Evolutionary conservation across 2,888 invertebrate species (phyloP), one percentile per base, ranked within the genome.

Genomic region (Gisinianus flammeolus): DNA sequence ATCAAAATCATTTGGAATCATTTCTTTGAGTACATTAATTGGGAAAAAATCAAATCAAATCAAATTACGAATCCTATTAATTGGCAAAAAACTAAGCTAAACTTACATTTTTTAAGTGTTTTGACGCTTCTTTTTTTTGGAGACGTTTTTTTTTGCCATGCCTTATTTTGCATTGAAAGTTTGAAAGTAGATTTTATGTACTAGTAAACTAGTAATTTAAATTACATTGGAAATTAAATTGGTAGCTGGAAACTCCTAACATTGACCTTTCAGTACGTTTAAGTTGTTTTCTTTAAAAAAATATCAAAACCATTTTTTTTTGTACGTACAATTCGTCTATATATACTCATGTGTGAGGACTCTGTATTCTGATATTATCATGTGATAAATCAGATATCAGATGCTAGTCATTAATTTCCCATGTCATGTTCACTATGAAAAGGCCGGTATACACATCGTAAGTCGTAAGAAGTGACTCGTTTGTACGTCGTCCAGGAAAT

Each of bases 371-470:
- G 19, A 44, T 44, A 64, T 28, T 28, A 28, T 64, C 64, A 26
- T 19, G 64, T 28, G 64, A 64, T 64, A 64, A 64, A 64, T 64
- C 64, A 44, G 44, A 44, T n/a, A n/a, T 44, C 3, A 64, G 64
- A 64, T 64, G 64, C 28, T 26, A 28, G 64, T 64, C 64, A 64
- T 64, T 64, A 64, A 64, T 26, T 64, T 64, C 64, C 24, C 24
- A 64, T 64, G 64, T 26, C 64, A 64, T 26, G 28, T 28, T 8
- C 64, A 8, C 0, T 8, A 24, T 5, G 28, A 26, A 58, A 58
- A 58, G 10, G 22, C 22, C 1, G 5, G 6, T 24, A 58, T 16
- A 2, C 22, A 58, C 22, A n/a, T 58, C 19, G 8, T 44, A 44
- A 44, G 12, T 44, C 44, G 16, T 16, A 35, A 12, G 35, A 44